These are phyloP conservation scores for Agapornis roseicollis DNA, from an alignment of 2,113 vertebrate species.

Conservation along the genomic window DNA sequence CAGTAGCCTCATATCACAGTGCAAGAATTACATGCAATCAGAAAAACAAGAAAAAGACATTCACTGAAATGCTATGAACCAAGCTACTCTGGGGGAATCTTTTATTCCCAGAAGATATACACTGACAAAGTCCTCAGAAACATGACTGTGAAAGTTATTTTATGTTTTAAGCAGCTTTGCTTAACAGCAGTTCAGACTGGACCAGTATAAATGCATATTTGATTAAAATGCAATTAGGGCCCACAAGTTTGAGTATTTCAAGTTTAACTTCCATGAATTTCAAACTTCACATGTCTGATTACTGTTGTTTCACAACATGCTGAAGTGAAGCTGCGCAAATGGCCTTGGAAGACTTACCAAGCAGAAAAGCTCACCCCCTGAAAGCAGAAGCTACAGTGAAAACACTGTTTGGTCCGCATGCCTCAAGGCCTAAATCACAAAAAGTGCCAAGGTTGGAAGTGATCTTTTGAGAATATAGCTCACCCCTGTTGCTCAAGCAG, in stretches of 20 bases:
- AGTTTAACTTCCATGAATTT: neutral
- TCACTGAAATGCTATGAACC: neutral
- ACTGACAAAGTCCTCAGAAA: neutral
- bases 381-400: neutral
- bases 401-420: neutral
- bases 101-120: neutral
- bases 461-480: neutral
- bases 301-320: neutral
- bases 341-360: neutral
- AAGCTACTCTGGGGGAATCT: neutral
- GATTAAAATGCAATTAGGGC: neutral
- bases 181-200: neutral
- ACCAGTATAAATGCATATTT: neutral
- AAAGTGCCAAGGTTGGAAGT: neutral
- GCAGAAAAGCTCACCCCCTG: neutral
- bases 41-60: neutral
- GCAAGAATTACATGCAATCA: neutral
- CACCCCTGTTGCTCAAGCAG: neutral
- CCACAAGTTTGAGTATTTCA: neutral
- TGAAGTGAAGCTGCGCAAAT: neutral
- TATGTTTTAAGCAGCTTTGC: neutral
- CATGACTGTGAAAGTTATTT: neutral
- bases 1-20: neutral
- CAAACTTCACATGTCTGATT: neutral
- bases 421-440: neutral